Percentiles rank a stretch among this genome's conserved stretches.
Evolutionary conservation across 2,888 invertebrate species (phyloP).

Genomic region (Hemithea aestivaria): DNA sequence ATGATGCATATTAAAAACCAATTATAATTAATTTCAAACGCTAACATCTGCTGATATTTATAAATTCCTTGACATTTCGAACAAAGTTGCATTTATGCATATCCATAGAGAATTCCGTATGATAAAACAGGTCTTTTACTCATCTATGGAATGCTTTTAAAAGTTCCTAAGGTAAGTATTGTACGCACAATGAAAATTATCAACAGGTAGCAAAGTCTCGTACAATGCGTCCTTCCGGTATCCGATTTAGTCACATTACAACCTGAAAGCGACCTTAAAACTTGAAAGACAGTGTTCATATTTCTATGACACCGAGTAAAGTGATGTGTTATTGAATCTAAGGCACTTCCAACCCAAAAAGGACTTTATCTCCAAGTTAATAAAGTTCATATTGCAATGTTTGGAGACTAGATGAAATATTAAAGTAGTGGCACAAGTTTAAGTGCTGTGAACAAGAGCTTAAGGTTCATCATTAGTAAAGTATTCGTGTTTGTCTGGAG

Average conservation of each 20-base stretch:
- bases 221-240: conserved; percentile 73
- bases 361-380: conserved; percentile 27
- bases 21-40: background rate
- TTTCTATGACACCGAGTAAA: too few relatives aligned
- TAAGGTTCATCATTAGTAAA: conserved; percentile 31
- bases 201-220: conserved; percentile 72
- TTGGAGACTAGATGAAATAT: too few relatives aligned
- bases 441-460: conserved; percentile 15
- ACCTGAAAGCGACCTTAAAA: conserved; percentile 33
- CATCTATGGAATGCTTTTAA: conserved; percentile 63
- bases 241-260: conserved; percentile 34
- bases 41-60: conserved; percentile 1
- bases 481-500: conserved; percentile 38
- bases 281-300: too few relatives aligned
- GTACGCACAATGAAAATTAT: conserved; percentile 67
- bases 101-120: conserved; percentile 22
- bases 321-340: too few relatives aligned
- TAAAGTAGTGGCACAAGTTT: conserved; percentile 26
- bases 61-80: conserved; percentile 9
- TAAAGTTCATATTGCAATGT: too few relatives aligned
- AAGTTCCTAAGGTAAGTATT: conserved; percentile 50
- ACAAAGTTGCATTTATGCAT: conserved; percentile 15
- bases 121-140: conserved; percentile 42
- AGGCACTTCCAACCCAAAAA: too few relatives aligned
- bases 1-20: conserved; percentile 1